Conservation (phyloP, 2,797 vertebrate species). For the Meriones psammophilus region DNA sequence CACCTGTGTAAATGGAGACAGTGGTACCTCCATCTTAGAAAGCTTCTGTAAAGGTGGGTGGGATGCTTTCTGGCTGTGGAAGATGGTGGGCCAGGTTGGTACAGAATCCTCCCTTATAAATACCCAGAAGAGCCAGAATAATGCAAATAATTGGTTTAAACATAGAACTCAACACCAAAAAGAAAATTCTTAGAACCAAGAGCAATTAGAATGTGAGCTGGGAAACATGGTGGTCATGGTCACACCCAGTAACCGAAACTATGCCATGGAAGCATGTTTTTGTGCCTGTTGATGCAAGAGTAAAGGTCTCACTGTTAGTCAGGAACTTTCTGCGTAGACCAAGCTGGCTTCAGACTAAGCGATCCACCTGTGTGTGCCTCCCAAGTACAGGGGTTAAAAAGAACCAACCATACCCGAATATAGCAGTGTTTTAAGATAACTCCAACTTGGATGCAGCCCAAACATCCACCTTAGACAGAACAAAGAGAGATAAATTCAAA, state of each 20-base stretch:
- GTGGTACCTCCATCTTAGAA: neutral
- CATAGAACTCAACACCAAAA: constrained; percentile 6
- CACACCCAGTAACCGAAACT: neutral
- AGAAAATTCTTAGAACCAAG: constrained; percentile 9
- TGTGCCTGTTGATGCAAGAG: too few relatives aligned
- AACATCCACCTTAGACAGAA: neutral
- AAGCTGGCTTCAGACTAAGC: neutral
- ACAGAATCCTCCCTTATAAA: neutral
- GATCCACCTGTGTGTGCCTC: neutral
- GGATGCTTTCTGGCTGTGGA: neutral
- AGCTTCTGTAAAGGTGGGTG: neutral
- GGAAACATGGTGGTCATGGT: neutral
- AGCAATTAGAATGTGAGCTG: neutral
- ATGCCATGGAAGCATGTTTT: too few relatives aligned
- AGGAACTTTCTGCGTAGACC: neutral
- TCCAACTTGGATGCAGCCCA: neutral
- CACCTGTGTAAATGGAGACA: neutral
- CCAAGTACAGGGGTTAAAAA: neutral
- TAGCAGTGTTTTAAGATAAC: neutral
- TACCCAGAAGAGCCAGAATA: constrained; percentile 45
- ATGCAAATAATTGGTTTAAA: constrained; percentile 7
- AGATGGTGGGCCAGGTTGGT: neutral
- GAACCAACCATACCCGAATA: neutral
- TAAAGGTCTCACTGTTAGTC: neutral
- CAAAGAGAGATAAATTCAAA: constrained; percentile 35